phyloP scores from a whole-genome alignment of 2,888 invertebrate species.

The Clitarchus hookeri region DNA sequence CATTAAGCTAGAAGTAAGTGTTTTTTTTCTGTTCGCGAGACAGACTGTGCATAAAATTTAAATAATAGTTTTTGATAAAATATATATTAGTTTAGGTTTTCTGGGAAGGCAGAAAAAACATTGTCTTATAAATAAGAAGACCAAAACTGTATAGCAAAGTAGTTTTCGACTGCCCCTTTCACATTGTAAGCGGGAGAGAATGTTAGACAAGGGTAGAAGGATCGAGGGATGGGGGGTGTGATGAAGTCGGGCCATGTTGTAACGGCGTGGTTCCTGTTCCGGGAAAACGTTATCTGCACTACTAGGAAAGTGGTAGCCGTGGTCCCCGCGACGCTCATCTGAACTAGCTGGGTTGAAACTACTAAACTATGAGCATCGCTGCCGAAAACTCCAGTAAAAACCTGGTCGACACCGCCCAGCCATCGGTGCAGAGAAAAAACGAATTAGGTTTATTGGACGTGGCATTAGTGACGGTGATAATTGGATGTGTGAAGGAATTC shows the following conservation, averaged over 20 bases:
- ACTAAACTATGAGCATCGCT: background rate
- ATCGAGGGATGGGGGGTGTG: background rate
- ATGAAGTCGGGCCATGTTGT: too few species aligned
- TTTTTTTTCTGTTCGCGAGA: too few species aligned
- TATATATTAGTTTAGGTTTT: too few species aligned
- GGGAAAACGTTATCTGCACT: background rate
- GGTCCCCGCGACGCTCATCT: background rate
- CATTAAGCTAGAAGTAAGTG: too few species aligned
- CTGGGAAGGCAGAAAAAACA: too few species aligned
- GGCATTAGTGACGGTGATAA: slow-evolving; percentile 35
- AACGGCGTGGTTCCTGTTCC: background rate
- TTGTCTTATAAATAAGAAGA: too few species aligned
- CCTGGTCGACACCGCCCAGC: background rate
- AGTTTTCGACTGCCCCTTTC: too few species aligned
- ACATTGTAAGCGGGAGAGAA: too few species aligned
- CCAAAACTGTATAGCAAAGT: too few species aligned
- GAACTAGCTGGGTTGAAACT: background rate
- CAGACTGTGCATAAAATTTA: too few species aligned
- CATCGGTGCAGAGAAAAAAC: background rate
- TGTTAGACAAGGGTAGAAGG: background rate
- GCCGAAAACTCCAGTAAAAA: background rate
- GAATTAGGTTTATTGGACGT: slow-evolving; percentile 7
- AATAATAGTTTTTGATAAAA: too few species aligned
- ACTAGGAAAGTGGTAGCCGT: background rate
- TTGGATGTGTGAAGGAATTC: slow-evolving; percentile 37